These are phyloP conservation scores for Lasioglossum zephyrum DNA, from an alignment of 2,888 invertebrate species.

Conservation along the genomic window DNA sequence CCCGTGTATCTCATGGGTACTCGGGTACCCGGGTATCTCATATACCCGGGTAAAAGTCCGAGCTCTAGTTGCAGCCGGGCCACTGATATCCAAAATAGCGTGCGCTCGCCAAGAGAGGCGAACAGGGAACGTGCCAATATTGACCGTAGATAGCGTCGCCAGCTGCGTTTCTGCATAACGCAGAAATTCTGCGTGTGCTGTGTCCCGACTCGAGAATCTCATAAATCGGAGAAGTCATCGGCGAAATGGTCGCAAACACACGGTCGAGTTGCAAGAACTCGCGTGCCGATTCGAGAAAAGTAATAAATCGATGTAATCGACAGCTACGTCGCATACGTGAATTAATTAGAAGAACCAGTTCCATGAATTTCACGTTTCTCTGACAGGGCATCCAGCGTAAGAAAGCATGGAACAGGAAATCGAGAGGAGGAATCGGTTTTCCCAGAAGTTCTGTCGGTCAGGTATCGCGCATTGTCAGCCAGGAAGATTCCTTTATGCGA, in stretches of 20 bases:
- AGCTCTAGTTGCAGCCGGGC: neutral
- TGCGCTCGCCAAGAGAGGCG: neutral
- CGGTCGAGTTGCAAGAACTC: neutral
- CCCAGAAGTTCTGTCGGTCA: conserved; percentile 56
- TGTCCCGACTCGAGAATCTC: neutral
- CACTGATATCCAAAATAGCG: neutral
- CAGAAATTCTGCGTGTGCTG: neutral
- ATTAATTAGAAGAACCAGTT: conserved; percentile 80
- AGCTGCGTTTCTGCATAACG: neutral
- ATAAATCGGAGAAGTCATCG: conserved; percentile 30
- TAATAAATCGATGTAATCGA: conserved; percentile 23
- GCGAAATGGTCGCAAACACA: neutral
- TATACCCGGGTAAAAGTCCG: too few relatives aligned
- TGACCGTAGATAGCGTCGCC: neutral
- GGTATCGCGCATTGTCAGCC: conserved; percentile 56
- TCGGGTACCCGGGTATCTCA: too few relatives aligned
- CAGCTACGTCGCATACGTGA: conserved; percentile 63
- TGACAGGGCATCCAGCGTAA: neutral
- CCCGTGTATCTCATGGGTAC: too few relatives aligned
- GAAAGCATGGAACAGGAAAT: conserved; percentile 33
- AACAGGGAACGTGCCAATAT: neutral
- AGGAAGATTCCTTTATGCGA: conserved; percentile 49
- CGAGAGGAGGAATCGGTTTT: conserved; percentile 47
- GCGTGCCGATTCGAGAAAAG: neutral
- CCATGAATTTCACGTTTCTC: conserved; percentile 53